These are phyloP conservation scores for Columba janthina DNA, from an alignment of 2,113 vertebrate species.

Conservation along the genomic window DNA sequence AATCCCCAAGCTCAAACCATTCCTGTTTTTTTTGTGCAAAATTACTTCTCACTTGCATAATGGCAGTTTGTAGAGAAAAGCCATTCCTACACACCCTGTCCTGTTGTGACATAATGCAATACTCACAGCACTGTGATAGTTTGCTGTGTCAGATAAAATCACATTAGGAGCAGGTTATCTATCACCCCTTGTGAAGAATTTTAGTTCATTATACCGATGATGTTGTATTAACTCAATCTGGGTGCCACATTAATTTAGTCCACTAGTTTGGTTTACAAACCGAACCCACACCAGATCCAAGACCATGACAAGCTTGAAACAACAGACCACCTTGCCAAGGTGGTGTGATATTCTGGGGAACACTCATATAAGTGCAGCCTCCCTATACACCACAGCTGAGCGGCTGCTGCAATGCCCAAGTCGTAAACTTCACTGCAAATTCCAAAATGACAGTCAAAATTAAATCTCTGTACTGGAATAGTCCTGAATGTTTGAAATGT, in stretches of 20 bases:
- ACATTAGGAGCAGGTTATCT: not conserved
- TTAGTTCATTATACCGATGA: not conserved
- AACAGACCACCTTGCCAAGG: not conserved
- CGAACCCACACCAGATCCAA: not conserved
- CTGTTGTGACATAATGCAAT: fast-evolving
- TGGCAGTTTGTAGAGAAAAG: not conserved
- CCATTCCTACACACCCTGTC: fast-evolving
- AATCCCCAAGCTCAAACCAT: not conserved
- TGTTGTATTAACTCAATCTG: not conserved
- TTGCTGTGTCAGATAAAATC: not conserved
- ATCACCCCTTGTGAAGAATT: not conserved
- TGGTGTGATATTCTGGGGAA: not conserved
- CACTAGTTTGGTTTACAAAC: not conserved
- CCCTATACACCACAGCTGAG: not conserved
- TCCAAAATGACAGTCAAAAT: not conserved
- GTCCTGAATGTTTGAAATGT: not conserved
- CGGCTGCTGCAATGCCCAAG: not conserved
- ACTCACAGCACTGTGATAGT: not conserved
- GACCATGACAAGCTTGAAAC: not conserved
- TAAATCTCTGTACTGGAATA: not conserved
- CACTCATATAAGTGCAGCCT: not conserved
- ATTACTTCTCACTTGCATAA: not conserved
- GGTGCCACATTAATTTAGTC: not conserved
- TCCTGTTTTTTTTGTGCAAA: not conserved
- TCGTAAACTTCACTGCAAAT: not conserved